Conservation (phyloP, 2,797 vertebrate genomes). For the Cetoscarus ocellatus region DNA sequence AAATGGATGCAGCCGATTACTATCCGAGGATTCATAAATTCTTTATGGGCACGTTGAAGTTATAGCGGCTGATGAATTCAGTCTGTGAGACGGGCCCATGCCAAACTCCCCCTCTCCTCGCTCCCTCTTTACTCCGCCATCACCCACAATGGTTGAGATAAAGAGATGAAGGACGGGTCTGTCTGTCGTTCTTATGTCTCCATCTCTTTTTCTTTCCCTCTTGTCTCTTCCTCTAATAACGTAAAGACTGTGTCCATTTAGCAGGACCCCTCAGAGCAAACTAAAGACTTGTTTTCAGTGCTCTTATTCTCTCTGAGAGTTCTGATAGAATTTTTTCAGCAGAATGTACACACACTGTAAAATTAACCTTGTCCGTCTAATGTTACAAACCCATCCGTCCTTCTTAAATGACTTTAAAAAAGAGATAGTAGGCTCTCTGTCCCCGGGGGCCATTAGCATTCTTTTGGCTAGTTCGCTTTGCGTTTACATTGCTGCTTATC, state of each 20-base stretch:
- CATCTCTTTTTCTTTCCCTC: conserved; percentile 20
- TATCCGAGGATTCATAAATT: conserved; percentile 91
- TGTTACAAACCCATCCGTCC: conserved; percentile 53
- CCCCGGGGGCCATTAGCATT: conserved; percentile 66
- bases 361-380: conserved; percentile 51
- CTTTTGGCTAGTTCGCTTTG: conserved; percentile 58
- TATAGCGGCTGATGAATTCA: conserved; percentile 86
- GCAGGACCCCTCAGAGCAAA: conserved; percentile 41
- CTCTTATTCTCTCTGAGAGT: conserved; percentile 35
- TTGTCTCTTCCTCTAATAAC: conserved; percentile 26
- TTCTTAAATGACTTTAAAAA: conserved; percentile 59
- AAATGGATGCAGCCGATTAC: conserved; percentile 92
- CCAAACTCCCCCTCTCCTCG: conserved; percentile 51
- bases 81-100: conserved; percentile 73
- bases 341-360: conserved; percentile 46
- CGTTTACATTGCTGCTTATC: conserved; percentile 78
- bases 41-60: conserved; percentile 88
- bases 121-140: conserved; percentile 27
- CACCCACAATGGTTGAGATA: conserved; percentile 60
- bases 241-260: conserved; percentile 61
- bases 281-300: conserved; percentile 30
- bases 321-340: conserved; percentile 42
- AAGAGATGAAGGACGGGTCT: conserved; percentile 64
- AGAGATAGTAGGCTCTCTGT: conserved; percentile 53
- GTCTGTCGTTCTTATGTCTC: conserved; percentile 30